These are phyloP conservation scores for Eretmocerus hayati DNA, from an alignment of 2,888 invertebrate genomes.

Conservation along the genomic window DNA sequence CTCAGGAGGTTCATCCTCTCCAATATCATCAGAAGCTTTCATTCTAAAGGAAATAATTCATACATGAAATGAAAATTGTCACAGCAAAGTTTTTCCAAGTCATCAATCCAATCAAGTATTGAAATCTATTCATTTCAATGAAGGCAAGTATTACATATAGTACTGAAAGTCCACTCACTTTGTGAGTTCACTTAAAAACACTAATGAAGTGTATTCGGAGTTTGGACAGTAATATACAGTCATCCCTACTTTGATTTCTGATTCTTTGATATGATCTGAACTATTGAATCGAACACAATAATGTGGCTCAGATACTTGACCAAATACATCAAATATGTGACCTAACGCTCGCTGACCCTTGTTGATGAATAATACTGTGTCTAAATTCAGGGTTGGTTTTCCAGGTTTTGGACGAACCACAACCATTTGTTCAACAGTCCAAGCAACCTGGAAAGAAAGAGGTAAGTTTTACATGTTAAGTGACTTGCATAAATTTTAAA, in stretches of 20 bases:
- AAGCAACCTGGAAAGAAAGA: slow-evolving; percentile 46
- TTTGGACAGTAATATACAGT: slow-evolving; percentile 79
- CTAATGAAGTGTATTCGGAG: slow-evolving; percentile 66
- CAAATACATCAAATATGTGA: slow-evolving; percentile 86
- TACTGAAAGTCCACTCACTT: slow-evolving; percentile 50
- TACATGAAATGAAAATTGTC: no score
- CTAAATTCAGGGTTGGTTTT: slow-evolving; percentile 75
- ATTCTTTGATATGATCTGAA: slow-evolving; percentile 63
- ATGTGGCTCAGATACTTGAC: slow-evolving; percentile 75
- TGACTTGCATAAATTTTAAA: not conserved
- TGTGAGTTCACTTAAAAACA: slow-evolving; percentile 66
- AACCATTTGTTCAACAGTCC: slow-evolving; percentile 51
- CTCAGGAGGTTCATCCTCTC: slow-evolving; percentile 81
- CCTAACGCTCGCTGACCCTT: slow-evolving; percentile 69
- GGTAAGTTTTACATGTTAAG: no score
- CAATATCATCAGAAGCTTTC: slow-evolving; percentile 84
- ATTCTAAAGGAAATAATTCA: slow-evolving; percentile 53
- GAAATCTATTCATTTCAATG: not conserved
- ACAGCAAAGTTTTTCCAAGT: not conserved
- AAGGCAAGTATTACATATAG: not conserved
- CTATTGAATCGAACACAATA: slow-evolving; percentile 90
- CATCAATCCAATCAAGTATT: not conserved
- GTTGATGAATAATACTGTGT: slow-evolving; percentile 79
- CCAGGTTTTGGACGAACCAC: slow-evolving; percentile 66
- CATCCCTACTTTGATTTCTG: slow-evolving; percentile 60